Evolutionary conservation across 92 coral and sea anemone genomes (phyloP).

Genomic region (Phenganax stokvisi): DNA sequence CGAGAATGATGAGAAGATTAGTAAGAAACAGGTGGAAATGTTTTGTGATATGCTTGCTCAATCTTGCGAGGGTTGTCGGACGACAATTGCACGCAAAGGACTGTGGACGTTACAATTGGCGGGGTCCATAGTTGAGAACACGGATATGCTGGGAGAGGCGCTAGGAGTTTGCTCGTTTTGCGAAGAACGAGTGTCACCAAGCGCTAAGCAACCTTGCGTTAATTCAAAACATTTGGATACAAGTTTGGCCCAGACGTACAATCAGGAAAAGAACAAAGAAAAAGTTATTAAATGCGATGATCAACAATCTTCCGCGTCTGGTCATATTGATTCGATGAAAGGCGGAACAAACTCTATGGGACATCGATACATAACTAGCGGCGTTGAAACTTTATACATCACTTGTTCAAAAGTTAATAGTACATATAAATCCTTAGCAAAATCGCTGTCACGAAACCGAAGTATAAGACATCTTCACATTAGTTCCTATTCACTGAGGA

Average conservation of each 20-base stretch:
- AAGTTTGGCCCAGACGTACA: neutral
- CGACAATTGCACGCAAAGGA: neutral
- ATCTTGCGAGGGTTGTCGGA: neutral
- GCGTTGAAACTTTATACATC: constrained; percentile 47
- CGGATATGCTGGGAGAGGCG: neutral
- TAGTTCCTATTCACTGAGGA: constrained; percentile 50
- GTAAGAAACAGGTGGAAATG: neutral
- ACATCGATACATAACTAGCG: constrained; percentile 15
- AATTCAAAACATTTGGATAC: neutral
- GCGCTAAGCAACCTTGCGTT: neutral
- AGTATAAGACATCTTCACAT: constrained; percentile 46
- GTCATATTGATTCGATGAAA: neutral
- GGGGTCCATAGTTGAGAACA: neutral
- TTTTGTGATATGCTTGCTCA: neutral
- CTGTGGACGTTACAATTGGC: constrained; percentile 13
- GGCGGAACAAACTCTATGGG: neutral
- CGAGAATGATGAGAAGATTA: neutral
- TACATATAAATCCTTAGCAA: constrained; percentile 42
- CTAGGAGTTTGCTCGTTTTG: constrained; percentile 17
- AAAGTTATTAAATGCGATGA: neutral
- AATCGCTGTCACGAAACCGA: constrained; percentile 48
- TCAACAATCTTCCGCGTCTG: neutral
- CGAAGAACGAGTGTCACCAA: neutral
- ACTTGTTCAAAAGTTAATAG: constrained; percentile 39
- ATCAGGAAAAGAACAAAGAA: neutral